Evolutionary conservation across 2,888 invertebrate species (phyloP), one percentile per base, ranked within the genome.

Genomic region (Argynnis bischoffii): DNA sequence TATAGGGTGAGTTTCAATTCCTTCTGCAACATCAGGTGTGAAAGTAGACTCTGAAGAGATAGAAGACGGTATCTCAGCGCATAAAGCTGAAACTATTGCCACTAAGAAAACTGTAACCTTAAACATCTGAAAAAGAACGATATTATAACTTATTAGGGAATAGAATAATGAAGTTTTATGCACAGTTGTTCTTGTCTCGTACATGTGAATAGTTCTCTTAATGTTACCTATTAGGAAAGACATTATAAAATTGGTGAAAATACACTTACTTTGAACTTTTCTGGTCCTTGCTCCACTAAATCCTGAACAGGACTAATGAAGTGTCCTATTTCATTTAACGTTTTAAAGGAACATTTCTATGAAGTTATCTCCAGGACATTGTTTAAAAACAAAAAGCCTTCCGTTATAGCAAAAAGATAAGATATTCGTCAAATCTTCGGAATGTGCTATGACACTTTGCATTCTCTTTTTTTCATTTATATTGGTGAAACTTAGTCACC

Each of bases 361-460:
- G 70, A 65, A 73, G 69, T 85, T 87, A 84, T 86, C 86, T 84
- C 70, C 65, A 72, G 73, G 71, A 72, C 79, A 85, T 89, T 87
- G 85, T 88, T 87, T 84, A 71, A 80, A 81, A 83, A 85, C 81
- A 86, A 84, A 81, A 76, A 71, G 71, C 71, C 69, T 69, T 68
- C 72, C 69, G 71, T 65, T 65, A 57, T 55, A 69, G 56, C 46
- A 61, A 55, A 26, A 55, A 74, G 78, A 79, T 80, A 79, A 88
- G 81, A 77, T 75, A 77, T 81, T 85, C 74, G 86, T 90, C 86
- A 89, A 85, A 81, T 61, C 77, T 71, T 83, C 72, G 89, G 89
- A 87, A 90, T 88, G 78, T 53, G 35, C 6, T 41, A 18, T 26
- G 13, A 16, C 51, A 41, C 53, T 61, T 51, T 51, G 18, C 35